Evolutionary conservation across 2,888 invertebrate genomes (phyloP).

Genomic region (Tricholauxania praeusta): DNA sequence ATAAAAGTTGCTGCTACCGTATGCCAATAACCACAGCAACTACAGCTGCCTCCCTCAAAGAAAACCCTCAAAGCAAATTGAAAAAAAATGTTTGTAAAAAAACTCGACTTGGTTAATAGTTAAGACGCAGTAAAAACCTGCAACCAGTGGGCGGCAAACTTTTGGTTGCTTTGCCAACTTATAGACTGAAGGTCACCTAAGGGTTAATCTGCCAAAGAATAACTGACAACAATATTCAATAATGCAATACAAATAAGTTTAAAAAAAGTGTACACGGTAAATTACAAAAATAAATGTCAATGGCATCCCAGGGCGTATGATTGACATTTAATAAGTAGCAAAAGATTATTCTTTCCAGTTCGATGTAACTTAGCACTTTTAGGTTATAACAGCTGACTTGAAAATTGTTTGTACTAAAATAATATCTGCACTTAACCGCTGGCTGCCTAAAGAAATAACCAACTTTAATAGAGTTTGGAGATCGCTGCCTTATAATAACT

Average conservation of each 20-base stretch:
- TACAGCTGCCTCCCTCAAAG: constrained; percentile 3
- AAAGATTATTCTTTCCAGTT: too few species aligned
- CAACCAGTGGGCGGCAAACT: not conserved
- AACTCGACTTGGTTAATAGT: constrained; percentile 59
- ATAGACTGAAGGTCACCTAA: not conserved
- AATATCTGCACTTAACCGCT: too few species aligned
- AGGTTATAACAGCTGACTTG: too few species aligned
- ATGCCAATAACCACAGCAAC: not conserved
- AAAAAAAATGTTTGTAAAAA: constrained; percentile 43
- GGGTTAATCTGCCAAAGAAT: not conserved
- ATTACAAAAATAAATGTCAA: too few species aligned
- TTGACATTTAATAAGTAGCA: too few species aligned
- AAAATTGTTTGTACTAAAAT: too few species aligned
- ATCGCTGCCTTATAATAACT: not conserved
- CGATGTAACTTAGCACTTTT: too few species aligned
- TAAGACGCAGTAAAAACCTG: constrained; percentile 62
- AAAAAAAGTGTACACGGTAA: too few species aligned
- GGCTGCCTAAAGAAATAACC: too few species aligned
- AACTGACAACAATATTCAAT: not conserved
- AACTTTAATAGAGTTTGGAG: too few species aligned
- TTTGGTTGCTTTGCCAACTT: not conserved
- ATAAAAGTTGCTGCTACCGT: not conserved
- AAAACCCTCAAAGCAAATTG: not conserved
- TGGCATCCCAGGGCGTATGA: too few species aligned
- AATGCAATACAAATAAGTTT: too few species aligned